phyloP scores from a whole-genome alignment of 1,140 invertebrate genomes.

The Galendromus occidentalis region DNA sequence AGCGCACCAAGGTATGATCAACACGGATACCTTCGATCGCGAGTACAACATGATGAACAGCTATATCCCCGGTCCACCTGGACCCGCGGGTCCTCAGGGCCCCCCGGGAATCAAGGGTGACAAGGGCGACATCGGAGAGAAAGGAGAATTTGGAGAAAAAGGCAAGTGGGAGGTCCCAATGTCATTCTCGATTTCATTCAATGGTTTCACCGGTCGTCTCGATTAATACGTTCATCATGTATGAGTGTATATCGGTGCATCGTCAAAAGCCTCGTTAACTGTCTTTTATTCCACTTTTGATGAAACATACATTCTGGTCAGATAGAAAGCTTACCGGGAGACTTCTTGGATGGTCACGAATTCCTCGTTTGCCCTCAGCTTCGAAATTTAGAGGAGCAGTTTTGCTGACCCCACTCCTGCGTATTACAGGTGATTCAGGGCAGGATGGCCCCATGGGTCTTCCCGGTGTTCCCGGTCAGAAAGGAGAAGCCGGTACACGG shows the following conservation, averaged over 20 bases:
- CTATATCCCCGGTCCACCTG: neutral
- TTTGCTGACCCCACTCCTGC: neutral
- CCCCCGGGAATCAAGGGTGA: neutral
- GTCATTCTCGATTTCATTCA: too few relatives aligned
- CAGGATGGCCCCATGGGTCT: constrained; percentile 2
- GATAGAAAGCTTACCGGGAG: too few relatives aligned
- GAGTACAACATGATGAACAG: constrained; percentile 8
- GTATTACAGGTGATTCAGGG: neutral
- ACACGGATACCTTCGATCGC: neutral
- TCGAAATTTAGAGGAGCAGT: too few relatives aligned
- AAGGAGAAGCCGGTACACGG: neutral
- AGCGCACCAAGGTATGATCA: constrained; percentile 3
- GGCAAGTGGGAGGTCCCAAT: too few relatives aligned
- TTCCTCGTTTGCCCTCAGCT: too few relatives aligned
- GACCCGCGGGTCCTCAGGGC: neutral
- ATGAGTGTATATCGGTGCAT: too few relatives aligned
- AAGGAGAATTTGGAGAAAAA: constrained; percentile 2
- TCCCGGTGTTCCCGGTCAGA: neutral
- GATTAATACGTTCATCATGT: too few relatives aligned
- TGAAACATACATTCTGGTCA: too few relatives aligned
- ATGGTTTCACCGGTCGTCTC: too few relatives aligned
- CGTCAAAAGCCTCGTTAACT: too few relatives aligned
- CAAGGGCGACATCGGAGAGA: neutral
- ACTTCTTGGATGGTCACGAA: too few relatives aligned
- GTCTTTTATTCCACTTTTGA: too few relatives aligned